Base-by-base conservation (phyloP, 1,140 invertebrate genomes). In the Spodoptera frugiperda region DNA sequence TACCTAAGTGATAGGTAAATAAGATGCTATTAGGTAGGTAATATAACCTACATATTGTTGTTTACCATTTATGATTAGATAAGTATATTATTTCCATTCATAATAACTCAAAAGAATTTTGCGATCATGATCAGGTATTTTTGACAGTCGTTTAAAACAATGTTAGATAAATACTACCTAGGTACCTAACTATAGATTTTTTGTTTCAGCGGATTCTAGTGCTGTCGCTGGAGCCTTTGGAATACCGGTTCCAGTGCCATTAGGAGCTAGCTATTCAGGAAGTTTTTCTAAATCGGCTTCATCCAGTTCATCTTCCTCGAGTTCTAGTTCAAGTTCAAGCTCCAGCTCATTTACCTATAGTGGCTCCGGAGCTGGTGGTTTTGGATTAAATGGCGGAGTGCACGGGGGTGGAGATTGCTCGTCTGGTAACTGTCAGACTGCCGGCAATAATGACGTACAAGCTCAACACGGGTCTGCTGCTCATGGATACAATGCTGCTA, bases 211-310 rank as follows among this genome's bases (percentile, higher is more conserved):
- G 54, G 86, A 87, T 59, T 85, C 90, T 44, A 78, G 75, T 53
- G 90, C 90, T 25, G 78, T 75, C 15, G 83, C 88, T n/a, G 86
- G 86, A 15, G 82, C 84, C 9, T 87, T 84, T 53, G 84, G 75
- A 2, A 21, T 82, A 51, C 84, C 89, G 12, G 53, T 88, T 1
- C 77, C 70, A 65, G 82, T 89, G 59, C 87, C 90, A 4, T 80
- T 71, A 65, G 84, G 84, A 12, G 77, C 63, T n/a, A 84, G 82
- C 21, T 92, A 77, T 81, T 91, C 90, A 3, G 89, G 90, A 51
- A 89, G 85, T 76, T 92, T 85, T 49, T 89, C 90, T 0, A 92
- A 92, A 54, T 91, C 91, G 1, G 88, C 89, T 11, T 86, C 92
- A 11, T 90, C 92, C 19, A 93, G 90, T 76, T 90, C 82, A 54